Base-by-base conservation (phyloP, 1,140 invertebrate species). In the Gerris buenoi region DNA sequence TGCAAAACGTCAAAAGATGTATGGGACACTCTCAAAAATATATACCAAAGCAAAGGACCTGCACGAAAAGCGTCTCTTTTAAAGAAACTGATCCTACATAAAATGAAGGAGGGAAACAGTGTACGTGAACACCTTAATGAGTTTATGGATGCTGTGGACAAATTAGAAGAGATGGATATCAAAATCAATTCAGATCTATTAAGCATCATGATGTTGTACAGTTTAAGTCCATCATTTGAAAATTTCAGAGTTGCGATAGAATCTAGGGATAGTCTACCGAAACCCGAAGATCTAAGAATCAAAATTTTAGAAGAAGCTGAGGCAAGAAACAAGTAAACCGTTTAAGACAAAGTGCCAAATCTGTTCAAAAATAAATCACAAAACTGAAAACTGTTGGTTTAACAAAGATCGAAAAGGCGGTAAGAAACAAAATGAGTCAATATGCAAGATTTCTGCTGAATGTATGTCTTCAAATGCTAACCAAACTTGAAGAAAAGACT, bases 231-330 rank as follows among this genome's bases (percentile, higher is more conserved):
- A 18, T 46, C 33, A 46, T 46, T 46, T 46, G 33, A 46, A 46
- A 46, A 46, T 46, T 46, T 46, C 33, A 46, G 33, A 46, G 33
- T 46, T 18, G 33, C 33, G 18, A 46, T 46, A 10, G 33, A 46
- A 46, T 46, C 33, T 67, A 61, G 72, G 0, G 74, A 75, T 59
- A 66, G 57, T 25, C 64, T 76, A 26, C 72, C 71, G 13, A 71
- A 56, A n/a, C 68, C 70, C 1, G 74, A 75, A 62, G 66, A 66
- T 18, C 63, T 76, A 13, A 70, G 72, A 62, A 70, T 73, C 2
- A 75, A 76, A 72, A 74, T 76, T 25, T 22, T 73, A 14, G 73
- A 75, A 70, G 68, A 68, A 27, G 23, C 25, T 61, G n/a, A 22
- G 10, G 59, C n/a, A 10, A 5, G 59, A 10, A 61, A 61, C 13